Percentiles rank a stretch among this genome's conserved stretches.
Evolutionary conservation across 2,113 vertebrate species (phyloP).

Genomic region (Mastomys coucha): DNA sequence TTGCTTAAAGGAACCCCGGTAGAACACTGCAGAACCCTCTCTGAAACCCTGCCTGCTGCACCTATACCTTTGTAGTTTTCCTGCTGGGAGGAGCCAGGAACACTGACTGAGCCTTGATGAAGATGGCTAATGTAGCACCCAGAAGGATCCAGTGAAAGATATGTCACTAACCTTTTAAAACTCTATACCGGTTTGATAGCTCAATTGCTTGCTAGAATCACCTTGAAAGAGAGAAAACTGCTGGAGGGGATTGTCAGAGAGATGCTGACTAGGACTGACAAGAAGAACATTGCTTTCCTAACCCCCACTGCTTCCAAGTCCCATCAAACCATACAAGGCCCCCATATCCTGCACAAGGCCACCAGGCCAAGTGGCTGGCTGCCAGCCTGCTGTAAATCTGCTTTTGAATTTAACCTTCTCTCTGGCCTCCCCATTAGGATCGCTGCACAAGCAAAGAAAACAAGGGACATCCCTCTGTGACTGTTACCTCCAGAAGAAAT

Average conservation of each 20-base stretch:
- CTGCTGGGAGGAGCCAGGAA: no score
- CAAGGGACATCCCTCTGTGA: slow-evolving; percentile 50
- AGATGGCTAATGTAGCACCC: background rate
- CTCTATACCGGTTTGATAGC: slow-evolving; percentile 24
- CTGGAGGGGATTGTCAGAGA: background rate
- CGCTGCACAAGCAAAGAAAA: slow-evolving; percentile 49
- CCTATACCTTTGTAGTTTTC: background rate
- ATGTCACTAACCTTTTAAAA: background rate
- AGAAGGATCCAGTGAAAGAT: background rate
- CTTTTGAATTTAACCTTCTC: slow-evolving; percentile 76
- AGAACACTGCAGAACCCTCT: background rate
- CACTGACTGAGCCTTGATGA: background rate
- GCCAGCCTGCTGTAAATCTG: slow-evolving; percentile 71
- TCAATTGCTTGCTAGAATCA: slow-evolving; percentile 49
- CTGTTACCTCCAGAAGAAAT: slow-evolving; percentile 45
- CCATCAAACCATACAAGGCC: background rate
- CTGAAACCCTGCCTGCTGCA: background rate
- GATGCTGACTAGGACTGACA: slow-evolving; percentile 50
- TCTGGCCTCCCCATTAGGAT: slow-evolving; percentile 59
- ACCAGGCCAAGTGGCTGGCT: slow-evolving; percentile 54
- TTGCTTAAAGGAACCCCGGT: background rate
- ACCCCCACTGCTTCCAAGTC: slow-evolving; percentile 24
- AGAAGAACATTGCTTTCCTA: background rate
- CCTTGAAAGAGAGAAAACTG: slow-evolving; percentile 49
- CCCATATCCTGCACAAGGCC: background rate